phyloP scores from a whole-genome alignment of 2,113 vertebrate genomes.

The Dicrurus megarhynchus region DNA sequence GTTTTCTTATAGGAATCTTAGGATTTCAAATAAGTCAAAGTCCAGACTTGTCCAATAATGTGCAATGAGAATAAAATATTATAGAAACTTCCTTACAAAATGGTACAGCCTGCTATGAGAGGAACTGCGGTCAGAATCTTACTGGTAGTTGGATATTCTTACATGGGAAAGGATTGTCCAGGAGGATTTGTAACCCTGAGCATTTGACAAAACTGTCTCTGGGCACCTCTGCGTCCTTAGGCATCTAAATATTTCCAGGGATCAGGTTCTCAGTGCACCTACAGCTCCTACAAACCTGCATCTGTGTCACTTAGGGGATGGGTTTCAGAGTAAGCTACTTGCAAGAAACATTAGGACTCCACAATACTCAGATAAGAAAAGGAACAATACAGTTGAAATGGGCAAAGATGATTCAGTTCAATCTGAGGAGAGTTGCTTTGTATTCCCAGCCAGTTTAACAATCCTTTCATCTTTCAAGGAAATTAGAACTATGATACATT shows the following conservation, averaged over 20 bases:
- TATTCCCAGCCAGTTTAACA: slow-evolving; percentile 46
- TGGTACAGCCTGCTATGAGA: background rate
- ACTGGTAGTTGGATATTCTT: background rate
- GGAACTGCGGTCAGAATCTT: background rate
- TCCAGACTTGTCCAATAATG: background rate
- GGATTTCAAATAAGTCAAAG: background rate
- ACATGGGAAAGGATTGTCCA: background rate
- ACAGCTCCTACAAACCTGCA: background rate
- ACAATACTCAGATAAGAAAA: background rate
- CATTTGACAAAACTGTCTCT: background rate
- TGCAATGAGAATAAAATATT: background rate
- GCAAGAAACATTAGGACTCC: background rate
- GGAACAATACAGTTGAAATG: slow-evolving; percentile 19
- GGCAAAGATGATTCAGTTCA: slow-evolving; percentile 39
- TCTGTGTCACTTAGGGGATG: background rate
- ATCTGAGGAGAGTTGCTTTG: slow-evolving; percentile 33
- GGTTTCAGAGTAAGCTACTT: slow-evolving; percentile 1
- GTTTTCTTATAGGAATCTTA: background rate
- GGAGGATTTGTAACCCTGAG: background rate
- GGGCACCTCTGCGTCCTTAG: background rate
- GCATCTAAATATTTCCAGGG: background rate
- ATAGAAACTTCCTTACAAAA: background rate
- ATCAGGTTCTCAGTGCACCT: background rate
- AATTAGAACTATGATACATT: slow-evolving; percentile 52
- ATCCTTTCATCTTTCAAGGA: slow-evolving; percentile 54